Conservation (phyloP, 2,888 invertebrate species). For the Mystacides longicornis region DNA sequence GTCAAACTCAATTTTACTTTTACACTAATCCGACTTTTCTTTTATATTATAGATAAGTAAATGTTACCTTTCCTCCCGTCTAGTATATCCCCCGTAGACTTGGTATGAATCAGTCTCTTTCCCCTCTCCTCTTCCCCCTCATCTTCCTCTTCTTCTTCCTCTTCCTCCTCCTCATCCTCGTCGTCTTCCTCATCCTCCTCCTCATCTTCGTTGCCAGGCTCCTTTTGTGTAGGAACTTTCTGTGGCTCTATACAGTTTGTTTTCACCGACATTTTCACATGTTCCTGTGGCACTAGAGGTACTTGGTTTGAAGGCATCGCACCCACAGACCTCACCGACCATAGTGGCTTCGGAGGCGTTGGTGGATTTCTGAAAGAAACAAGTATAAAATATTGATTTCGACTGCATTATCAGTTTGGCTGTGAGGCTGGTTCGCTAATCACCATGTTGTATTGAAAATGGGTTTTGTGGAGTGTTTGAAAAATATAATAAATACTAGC, state of each 20-base stretch:
- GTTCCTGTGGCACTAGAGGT: background rate
- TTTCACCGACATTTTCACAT: background rate
- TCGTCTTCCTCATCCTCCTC: slow-evolving; percentile 18
- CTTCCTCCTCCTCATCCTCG: slow-evolving; percentile 21
- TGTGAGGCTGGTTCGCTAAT: too few relatives aligned
- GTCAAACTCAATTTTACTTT: too few relatives aligned
- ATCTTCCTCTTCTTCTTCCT: slow-evolving; percentile 17
- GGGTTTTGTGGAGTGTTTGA: too few relatives aligned
- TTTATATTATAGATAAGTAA: too few relatives aligned
- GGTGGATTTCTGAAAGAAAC: slow-evolving; percentile 9
- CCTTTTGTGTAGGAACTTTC: background rate
- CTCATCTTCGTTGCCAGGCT: slow-evolving; percentile 19
- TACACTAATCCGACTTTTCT: too few relatives aligned
- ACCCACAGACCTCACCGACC: slow-evolving; percentile 8
- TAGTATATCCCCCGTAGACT: slow-evolving; percentile 23
- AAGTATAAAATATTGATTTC: background rate
- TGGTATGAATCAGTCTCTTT: slow-evolving; percentile 18
- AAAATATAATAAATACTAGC: too few relatives aligned
- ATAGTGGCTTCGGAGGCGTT: slow-evolving; percentile 6
- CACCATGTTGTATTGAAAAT: too few relatives aligned
- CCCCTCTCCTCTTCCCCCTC: slow-evolving; percentile 7
- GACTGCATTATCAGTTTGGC: too few relatives aligned
- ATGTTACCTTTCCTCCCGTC: slow-evolving; percentile 16
- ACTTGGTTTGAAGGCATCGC: slow-evolving; percentile 8
- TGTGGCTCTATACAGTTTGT: background rate